Evolutionary conservation across 2,113 vertebrate genomes (phyloP).

Genomic region (Nothobranchius furzeri): DNA sequence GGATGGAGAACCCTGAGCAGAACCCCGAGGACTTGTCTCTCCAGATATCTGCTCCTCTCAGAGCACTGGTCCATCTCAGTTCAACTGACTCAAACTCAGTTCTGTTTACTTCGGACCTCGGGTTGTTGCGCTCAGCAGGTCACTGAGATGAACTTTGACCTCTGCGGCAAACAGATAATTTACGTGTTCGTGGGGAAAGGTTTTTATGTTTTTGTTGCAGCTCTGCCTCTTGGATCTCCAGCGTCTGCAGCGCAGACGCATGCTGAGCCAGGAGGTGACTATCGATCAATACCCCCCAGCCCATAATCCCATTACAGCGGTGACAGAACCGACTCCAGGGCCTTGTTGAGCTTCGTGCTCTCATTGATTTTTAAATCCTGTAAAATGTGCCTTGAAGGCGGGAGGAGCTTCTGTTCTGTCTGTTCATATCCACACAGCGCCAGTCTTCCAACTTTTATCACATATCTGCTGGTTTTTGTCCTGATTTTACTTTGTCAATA

Average conservation of each 20-base stretch:
- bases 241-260: slow-evolving; percentile 6
- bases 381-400: slow-evolving; percentile 7
- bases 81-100: slow-evolving; percentile 48
- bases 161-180: not conserved
- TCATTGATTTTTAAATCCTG: slow-evolving; percentile 37
- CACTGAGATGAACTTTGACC: too few species aligned
- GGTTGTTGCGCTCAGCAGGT: not conserved
- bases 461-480: too few species aligned
- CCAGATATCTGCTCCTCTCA: slow-evolving; percentile 71
- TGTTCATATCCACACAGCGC: not conserved
- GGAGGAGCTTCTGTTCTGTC: slow-evolving; percentile 4
- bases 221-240: slow-evolving; percentile 16
- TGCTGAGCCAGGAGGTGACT: slow-evolving; percentile 34
- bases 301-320: slow-evolving; percentile 45
- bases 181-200: not conserved
- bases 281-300: slow-evolving; percentile 52
- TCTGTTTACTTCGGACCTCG: not conserved
- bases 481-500: too few species aligned
- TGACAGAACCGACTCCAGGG: slow-evolving; percentile 11
- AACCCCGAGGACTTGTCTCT: slow-evolving; percentile 78
- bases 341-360: slow-evolving; percentile 10
- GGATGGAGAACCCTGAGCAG: slow-evolving; percentile 74
- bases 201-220: slow-evolving; percentile 5
- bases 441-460: too few species aligned
- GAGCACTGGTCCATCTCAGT: slow-evolving; percentile 31